A percentile compares a stretch with the other conserved stretches of the same genome.
Evolutionary conservation across 1,140 invertebrate genomes (phyloP).

Genomic region (Drosophila nebulosa): DNA sequence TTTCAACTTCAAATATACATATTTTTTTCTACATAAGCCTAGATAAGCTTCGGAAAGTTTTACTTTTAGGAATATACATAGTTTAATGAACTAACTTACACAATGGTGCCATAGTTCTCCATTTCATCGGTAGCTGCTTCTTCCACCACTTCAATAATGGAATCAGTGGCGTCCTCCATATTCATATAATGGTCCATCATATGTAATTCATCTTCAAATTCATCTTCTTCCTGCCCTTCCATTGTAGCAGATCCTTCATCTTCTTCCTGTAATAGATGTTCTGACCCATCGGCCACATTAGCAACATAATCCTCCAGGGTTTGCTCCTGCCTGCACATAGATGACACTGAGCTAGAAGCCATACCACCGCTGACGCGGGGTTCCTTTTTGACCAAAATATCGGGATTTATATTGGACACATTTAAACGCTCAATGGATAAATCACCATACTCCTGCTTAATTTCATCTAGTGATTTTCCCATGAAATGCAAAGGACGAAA

Average conservation of each 20-base stretch:
- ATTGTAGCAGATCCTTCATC: background rate
- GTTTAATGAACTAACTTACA: conserved; percentile 38
- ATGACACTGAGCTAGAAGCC: background rate
- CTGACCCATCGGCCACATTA: conserved; percentile 39
- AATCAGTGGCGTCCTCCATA: conserved; percentile 49
- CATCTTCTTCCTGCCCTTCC: background rate
- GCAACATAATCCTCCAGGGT: conserved; percentile 29
- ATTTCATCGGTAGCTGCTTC: conserved; percentile 47
- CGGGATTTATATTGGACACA: conserved; percentile 53
- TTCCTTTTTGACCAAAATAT: conserved; percentile 62
- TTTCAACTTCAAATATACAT: background rate
- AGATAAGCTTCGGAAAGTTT: no score
- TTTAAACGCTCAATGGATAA: conserved; percentile 60
- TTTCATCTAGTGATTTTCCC: conserved; percentile 62
- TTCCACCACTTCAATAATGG: conserved; percentile 64
- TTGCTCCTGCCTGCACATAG: background rate
- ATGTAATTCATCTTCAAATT: background rate
- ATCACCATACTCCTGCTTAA: conserved; percentile 64
- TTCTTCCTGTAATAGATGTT: conserved; percentile 30
- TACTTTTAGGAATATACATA: no score
- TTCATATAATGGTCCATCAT: conserved; percentile 25
- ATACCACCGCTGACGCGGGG: conserved; percentile 25
- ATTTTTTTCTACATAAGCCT: no score
- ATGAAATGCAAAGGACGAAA: conserved; percentile 64
- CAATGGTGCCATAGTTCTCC: conserved; percentile 47